Percentiles rank a stretch among this genome's conserved stretches.
Conservation (phyloP, 2,888 invertebrate species). For the Hemistola chrysoprasaria region DNA sequence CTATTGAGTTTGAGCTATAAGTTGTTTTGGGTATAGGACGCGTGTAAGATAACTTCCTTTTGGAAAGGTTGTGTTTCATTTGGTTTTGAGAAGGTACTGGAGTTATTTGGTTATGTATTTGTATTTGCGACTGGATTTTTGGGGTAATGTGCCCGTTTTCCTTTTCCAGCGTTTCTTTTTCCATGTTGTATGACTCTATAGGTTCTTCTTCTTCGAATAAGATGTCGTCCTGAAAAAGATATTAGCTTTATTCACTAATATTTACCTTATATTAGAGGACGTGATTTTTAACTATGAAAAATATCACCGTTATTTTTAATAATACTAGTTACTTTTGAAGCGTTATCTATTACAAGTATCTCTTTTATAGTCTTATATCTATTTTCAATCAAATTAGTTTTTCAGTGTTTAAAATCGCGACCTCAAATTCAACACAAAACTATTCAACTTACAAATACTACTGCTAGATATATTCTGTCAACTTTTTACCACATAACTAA, state of each 20-base stretch:
- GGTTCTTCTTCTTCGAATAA: slow-evolving; percentile 70
- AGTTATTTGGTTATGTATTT: slow-evolving; percentile 38
- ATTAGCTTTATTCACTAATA: slow-evolving; percentile 1
- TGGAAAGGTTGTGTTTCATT: slow-evolving; percentile 56
- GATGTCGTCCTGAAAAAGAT: slow-evolving; percentile 66
- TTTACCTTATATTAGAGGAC: background rate
- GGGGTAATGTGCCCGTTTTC: slow-evolving; percentile 32
- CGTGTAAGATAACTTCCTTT: slow-evolving; percentile 61
- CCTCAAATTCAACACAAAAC: slow-evolving; percentile 6
- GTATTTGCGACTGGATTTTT: slow-evolving; percentile 28
- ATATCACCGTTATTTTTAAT: background rate
- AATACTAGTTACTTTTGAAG: background rate
- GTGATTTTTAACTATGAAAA: background rate
- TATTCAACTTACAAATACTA: slow-evolving; percentile 5
- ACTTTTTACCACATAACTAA: slow-evolving; percentile 18
- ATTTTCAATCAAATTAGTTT: no score
- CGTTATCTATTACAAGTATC: no score
- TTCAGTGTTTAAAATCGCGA: background rate
- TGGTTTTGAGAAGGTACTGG: slow-evolving; percentile 45
- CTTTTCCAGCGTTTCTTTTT: slow-evolving; percentile 16
- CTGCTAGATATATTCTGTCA: slow-evolving; percentile 3
- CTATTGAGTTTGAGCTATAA: slow-evolving; percentile 83
- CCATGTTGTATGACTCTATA: slow-evolving; percentile 46
- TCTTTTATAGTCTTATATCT: no score
- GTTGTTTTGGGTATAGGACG: slow-evolving; percentile 57